Evolutionary conservation across 2,888 invertebrate genomes (phyloP), one percentile per base, ranked within the genome.

Genomic region (Graphium colonna): DNA sequence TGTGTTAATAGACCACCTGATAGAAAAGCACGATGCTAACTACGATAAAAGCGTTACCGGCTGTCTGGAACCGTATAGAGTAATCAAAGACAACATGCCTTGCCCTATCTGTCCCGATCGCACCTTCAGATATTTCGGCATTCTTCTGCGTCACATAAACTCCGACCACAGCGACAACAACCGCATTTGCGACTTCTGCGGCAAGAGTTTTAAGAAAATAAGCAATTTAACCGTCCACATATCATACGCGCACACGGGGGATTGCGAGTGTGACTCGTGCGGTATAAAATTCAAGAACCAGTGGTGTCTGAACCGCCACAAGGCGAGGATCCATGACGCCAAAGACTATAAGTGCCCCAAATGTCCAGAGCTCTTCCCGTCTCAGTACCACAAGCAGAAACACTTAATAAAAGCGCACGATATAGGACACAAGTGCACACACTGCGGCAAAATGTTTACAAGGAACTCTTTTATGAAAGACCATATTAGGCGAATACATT

Each of bases 381-480:
- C 90, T 0, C 82, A 88, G 3, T 87, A 91, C 3, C 91, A 91
- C 52, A 79, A 91, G 28, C 86, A 84, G 47, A 86, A 89, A 58
- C 92, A 92, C 56, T 62, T 90, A 59, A 91, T 91, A 7, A 79
- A 88, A 17, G 87, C 80, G 42, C 88, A 89, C 58, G 76, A 83
- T 51, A 75, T 81, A 0, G 89, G 89, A 0, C 87, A 88, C 50
- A 87, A 83, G 36, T 88, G 88, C 16, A 70, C 62, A 15, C 77
- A 77, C 40, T 88, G 88, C 33, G 82, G 73, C 0, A 79, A 79
- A 50, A 82, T 88, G 85, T 88, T 88, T 33, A 87, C 88, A 0
- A 75, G 85, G 8, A 85, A 88, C 54, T 87, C 87, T 0, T 87
- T 87, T 17, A 85, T 86, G 85, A 82, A 83, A 41, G 81, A 84